phyloP scores from a whole-genome alignment of 2,888 invertebrate genomes.

The Tanypteryx hageni region DNA sequence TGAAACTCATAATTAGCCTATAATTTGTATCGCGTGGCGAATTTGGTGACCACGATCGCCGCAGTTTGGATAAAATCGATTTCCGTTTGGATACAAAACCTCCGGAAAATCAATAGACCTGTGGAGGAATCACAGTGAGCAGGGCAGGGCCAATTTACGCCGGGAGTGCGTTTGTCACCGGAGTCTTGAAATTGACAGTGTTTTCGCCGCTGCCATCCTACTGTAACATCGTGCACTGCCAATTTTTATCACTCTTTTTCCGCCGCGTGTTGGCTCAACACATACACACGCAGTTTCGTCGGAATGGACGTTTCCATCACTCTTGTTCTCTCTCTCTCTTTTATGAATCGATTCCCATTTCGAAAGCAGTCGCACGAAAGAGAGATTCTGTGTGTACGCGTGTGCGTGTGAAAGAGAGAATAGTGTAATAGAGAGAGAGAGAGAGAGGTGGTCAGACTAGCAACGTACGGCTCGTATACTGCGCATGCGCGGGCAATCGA shows the following conservation, averaged over 20 bases:
- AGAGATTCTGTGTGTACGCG: not conserved
- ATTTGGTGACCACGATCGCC: too few species aligned
- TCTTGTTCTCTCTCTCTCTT: conserved; percentile 4
- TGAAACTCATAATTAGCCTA: too few species aligned
- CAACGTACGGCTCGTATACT: not conserved
- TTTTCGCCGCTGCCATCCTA: not conserved
- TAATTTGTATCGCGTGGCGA: too few species aligned
- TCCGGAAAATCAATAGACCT: not conserved
- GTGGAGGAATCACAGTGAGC: not conserved
- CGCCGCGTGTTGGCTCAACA: not conserved
- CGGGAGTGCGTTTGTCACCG: not conserved
- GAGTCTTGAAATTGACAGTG: not conserved
- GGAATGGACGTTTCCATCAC: not conserved
- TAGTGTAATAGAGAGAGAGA: not conserved
- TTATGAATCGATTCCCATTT: conserved; percentile 50
- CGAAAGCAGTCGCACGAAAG: conserved; percentile 40
- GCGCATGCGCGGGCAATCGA: conserved; percentile 44
- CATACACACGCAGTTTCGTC: not conserved
- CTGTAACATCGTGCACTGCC: not conserved
- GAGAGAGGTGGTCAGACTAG: not conserved
- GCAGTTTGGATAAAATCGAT: too few species aligned
- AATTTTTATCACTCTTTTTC: conserved; percentile 17
- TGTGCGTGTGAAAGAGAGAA: not conserved
- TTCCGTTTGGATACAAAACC: too few species aligned
- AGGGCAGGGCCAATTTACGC: not conserved